These are phyloP conservation scores for Lepidotrigona ventralis DNA, from an alignment of 1,140 invertebrate species.

Conservation along the genomic window DNA sequence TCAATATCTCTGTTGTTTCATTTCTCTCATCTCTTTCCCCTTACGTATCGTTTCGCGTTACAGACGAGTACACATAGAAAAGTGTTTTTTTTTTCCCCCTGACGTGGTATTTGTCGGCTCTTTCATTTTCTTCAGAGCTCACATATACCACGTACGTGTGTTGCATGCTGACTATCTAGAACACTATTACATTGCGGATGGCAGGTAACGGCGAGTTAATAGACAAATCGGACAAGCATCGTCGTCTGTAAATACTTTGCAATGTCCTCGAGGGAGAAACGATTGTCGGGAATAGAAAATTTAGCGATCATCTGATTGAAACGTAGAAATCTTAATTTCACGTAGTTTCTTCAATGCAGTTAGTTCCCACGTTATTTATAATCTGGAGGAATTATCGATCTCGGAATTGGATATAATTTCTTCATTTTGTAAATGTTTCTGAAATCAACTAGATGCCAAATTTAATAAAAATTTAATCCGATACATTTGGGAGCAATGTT, in stretches of 20 bases:
- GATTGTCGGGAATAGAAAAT: background rate
- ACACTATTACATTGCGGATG: constrained; percentile 32
- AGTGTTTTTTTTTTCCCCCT: background rate
- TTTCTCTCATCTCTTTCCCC: constrained; percentile 11
- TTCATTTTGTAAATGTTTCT: too few relatives aligned
- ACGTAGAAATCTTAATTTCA: too few relatives aligned
- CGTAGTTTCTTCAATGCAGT: too few relatives aligned
- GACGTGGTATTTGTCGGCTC: constrained; percentile 2
- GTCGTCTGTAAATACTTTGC: background rate
- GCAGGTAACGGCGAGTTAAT: constrained; percentile 43
- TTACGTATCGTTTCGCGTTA: constrained; percentile 49
- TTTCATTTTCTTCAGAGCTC: background rate
- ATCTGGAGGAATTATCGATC: too few relatives aligned
- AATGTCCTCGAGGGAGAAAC: background rate
- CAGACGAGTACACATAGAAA: constrained; percentile 59
- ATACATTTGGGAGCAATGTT: too few relatives aligned
- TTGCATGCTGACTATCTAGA: constrained; percentile 35
- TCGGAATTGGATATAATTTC: too few relatives aligned
- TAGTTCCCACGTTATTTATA: too few relatives aligned
- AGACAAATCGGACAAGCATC: constrained; percentile 49
- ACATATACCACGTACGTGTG: background rate
- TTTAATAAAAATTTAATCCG: too few relatives aligned
- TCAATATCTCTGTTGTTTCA: constrained; percentile 61
- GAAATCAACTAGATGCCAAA: too few relatives aligned
- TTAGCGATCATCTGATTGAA: background rate